These are phyloP conservation scores for Orthosia cruda DNA, from an alignment of 2,888 invertebrate species.

Conservation along the genomic window DNA sequence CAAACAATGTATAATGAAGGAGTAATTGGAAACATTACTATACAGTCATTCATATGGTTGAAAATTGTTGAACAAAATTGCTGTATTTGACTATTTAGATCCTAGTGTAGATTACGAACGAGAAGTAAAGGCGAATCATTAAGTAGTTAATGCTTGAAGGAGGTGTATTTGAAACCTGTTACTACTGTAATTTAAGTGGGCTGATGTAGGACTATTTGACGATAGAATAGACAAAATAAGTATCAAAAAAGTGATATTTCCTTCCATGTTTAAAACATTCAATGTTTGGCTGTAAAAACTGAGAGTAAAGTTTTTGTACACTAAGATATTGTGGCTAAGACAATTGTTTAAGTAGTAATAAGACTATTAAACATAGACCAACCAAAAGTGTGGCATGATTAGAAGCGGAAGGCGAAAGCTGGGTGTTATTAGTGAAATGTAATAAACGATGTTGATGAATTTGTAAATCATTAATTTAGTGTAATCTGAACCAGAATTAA, in stretches of 20 bases:
- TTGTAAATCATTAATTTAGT: neutral
- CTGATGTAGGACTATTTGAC: neutral
- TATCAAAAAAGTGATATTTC: neutral
- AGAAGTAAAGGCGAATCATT: constrained; percentile 30
- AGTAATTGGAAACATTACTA: constrained; percentile 38
- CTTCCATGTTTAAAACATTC: neutral
- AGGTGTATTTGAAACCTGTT: constrained; percentile 16
- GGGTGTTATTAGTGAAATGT: no score
- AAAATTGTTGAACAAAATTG: constrained; percentile 38
- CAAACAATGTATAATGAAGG: constrained; percentile 15
- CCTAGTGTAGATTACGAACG: constrained; percentile 21
- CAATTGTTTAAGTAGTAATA: neutral
- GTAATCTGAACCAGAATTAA: neutral
- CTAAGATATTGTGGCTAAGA: no score
- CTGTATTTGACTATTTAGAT: constrained; percentile 30
- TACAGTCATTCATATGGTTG: neutral
- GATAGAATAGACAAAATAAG: neutral
- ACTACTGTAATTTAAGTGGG: constrained; percentile 6
- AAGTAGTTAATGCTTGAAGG: constrained; percentile 6
- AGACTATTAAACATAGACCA: no score
- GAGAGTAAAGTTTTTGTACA: neutral
- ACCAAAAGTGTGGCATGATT: neutral
- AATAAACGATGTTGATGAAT: neutral
- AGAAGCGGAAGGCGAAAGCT: no score
- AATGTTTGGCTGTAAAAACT: neutral